Evolutionary conservation across 2,113 vertebrate species (phyloP).

Genomic region (Tetraodon nigroviridis): DNA sequence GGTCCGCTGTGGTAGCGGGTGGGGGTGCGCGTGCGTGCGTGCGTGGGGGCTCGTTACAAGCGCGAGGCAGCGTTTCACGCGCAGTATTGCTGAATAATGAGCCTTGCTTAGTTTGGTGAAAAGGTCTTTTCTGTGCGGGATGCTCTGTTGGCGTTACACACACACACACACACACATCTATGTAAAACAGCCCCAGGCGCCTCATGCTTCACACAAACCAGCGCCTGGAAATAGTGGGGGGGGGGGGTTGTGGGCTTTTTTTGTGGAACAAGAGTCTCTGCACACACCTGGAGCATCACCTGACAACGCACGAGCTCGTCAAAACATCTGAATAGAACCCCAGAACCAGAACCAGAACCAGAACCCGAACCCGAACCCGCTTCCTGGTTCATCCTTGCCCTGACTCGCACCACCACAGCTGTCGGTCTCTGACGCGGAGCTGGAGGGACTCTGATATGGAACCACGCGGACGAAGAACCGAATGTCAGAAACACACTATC

Average conservation of each 20-base stretch:
- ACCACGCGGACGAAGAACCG: slow-evolving; percentile 32
- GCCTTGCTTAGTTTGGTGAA: slow-evolving; percentile 50
- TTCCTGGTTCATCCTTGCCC: slow-evolving; percentile 7
- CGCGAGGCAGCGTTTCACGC: slow-evolving; percentile 45
- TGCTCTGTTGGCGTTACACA: slow-evolving; percentile 54
- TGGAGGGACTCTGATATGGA: slow-evolving; percentile 32
- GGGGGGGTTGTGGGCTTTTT: too few species aligned
- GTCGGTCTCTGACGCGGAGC: slow-evolving; percentile 19
- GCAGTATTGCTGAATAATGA: slow-evolving; percentile 71
- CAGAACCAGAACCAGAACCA: slow-evolving; percentile 26
- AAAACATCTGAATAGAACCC: slow-evolving; percentile 63
- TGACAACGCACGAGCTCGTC: slow-evolving; percentile 66
- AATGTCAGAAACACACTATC: slow-evolving; percentile 23
- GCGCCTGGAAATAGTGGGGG: slow-evolving; percentile 26
- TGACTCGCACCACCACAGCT: slow-evolving; percentile 37
- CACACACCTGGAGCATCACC: slow-evolving; percentile 60
- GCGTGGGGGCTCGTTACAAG: too few species aligned
- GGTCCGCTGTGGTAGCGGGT: too few species aligned
- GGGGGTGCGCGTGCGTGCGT: too few species aligned
- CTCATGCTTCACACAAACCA: slow-evolving; percentile 62
- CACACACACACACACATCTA: too few species aligned
- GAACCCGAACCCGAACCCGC: slow-evolving; percentile 23
- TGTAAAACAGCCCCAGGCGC: slow-evolving; percentile 36
- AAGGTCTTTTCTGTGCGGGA: slow-evolving; percentile 39
- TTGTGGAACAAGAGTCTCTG: slow-evolving; percentile 50